Conservation (phyloP, 2,113 vertebrate genomes). For the Lycaon pictus region DNA sequence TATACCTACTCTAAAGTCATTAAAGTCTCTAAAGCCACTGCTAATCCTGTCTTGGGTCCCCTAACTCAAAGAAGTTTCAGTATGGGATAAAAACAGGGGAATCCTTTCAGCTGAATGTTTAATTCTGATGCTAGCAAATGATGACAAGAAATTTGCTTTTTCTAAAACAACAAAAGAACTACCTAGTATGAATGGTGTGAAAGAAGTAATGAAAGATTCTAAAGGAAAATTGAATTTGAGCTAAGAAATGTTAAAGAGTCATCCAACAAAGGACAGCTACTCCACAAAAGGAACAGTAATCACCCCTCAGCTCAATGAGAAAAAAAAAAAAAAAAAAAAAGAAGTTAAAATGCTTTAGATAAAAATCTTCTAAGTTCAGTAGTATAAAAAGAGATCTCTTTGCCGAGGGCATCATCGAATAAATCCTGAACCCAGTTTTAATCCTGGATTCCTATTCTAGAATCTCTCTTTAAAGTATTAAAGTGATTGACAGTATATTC, state of each 20-base stretch:
- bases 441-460: slow-evolving; percentile 59
- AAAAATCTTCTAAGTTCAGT: slow-evolving; percentile 75
- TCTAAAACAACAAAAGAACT: slow-evolving; percentile 41
- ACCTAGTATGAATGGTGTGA: slow-evolving; percentile 27
- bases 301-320: slow-evolving; percentile 61
- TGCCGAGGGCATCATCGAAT: slow-evolving; percentile 56
- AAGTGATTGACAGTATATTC: slow-evolving; percentile 59
- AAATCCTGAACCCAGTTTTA: slow-evolving; percentile 70
- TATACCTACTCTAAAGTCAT: not conserved
- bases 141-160: slow-evolving; percentile 51
- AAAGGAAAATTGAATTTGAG: slow-evolving; percentile 62
- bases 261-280: slow-evolving; percentile 65
- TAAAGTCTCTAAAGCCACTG: not conserved
- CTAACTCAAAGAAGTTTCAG: slow-evolving; percentile 53
- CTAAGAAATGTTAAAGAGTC: slow-evolving; percentile 74
- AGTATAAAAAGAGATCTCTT: slow-evolving; percentile 61
- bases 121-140: slow-evolving; percentile 27
- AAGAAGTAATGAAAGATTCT: slow-evolving; percentile 53
- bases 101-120: slow-evolving; percentile 48
- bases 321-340: slow-evolving; percentile 45
- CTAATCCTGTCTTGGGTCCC: slow-evolving; percentile 7
- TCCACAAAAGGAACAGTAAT: slow-evolving; percentile 69
- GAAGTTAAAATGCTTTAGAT: slow-evolving; percentile 70
- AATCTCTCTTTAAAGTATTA: slow-evolving; percentile 64
- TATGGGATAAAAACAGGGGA: slow-evolving; percentile 50